Conservation (phyloP, 2,888 invertebrate genomes). For the Luperina testacea region DNA sequence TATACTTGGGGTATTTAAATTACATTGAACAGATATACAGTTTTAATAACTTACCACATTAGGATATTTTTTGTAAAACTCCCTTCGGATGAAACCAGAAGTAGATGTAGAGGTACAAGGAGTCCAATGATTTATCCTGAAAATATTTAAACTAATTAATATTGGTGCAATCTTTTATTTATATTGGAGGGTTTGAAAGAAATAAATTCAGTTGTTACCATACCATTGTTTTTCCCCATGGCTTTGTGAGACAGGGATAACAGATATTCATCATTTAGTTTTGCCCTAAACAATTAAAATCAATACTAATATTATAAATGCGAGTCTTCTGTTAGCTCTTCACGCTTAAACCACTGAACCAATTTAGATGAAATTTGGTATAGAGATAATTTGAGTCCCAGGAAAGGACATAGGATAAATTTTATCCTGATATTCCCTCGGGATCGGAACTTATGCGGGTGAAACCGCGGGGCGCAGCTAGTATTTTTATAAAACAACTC, state of each 20-base stretch:
- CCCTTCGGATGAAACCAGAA: neutral
- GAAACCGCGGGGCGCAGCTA: too few relatives aligned
- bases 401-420: too few relatives aligned
- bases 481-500: conserved; percentile 9
- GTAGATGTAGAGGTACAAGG: neutral
- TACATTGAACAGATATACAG: neutral
- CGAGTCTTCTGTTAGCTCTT: too few relatives aligned
- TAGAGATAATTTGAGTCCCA: too few relatives aligned
- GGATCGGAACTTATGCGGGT: too few relatives aligned
- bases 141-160: conserved; percentile 10
- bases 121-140: conserved; percentile 1
- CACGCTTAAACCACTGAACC: too few relatives aligned
- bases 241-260: conserved; percentile 83
- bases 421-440: too few relatives aligned
- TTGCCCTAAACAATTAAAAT: neutral
- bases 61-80: too few relatives aligned
- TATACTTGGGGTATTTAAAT: neutral
- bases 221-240: conserved; percentile 81
- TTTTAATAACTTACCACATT: conserved; percentile 20
- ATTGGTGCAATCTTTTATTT: neutral
- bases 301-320: too few relatives aligned
- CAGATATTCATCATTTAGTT: conserved; percentile 77
- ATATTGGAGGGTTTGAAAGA: neutral
- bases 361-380: too few relatives aligned
- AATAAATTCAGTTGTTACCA: conserved; percentile 76